These are phyloP conservation scores for Acanthornis magna DNA, from an alignment of 2,797 vertebrate genomes.

Conservation along the genomic window DNA sequence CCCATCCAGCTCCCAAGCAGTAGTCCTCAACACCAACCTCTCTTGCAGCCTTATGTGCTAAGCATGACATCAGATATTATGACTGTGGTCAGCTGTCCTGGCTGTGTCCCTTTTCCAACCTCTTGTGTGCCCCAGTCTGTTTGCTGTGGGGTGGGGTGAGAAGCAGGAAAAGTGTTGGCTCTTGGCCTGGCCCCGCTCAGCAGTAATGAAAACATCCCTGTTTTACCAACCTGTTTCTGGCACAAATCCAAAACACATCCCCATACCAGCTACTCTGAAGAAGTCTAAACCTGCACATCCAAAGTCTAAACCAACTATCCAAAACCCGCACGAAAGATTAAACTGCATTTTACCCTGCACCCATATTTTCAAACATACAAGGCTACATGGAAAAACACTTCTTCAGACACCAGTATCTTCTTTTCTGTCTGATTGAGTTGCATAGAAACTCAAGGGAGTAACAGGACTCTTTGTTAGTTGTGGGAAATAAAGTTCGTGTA, in stretches of 20 bases:
- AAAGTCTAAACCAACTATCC: too few relatives aligned
- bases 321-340: background rate
- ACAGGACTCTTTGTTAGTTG: background rate
- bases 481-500: background rate
- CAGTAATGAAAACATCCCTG: fast-evolving
- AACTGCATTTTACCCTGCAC: background rate
- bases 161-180: background rate
- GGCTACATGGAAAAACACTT: background rate
- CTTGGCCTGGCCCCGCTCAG: background rate
- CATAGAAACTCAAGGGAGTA: background rate
- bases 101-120: background rate
- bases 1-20: background rate
- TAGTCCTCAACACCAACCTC: background rate
- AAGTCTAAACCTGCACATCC: too few relatives aligned
- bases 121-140: background rate
- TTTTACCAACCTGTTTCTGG: too few relatives aligned
- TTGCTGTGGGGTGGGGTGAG: fast-evolving
- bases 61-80: fast-evolving
- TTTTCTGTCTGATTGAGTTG: background rate
- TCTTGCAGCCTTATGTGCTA: background rate
- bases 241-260: background rate
- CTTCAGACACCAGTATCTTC: background rate
- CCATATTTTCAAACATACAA: fast-evolving
- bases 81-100: background rate
- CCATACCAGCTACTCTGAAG: background rate